phyloP scores from a whole-genome alignment of 2,888 invertebrate species.

The Lochmaea crataegi region DNA sequence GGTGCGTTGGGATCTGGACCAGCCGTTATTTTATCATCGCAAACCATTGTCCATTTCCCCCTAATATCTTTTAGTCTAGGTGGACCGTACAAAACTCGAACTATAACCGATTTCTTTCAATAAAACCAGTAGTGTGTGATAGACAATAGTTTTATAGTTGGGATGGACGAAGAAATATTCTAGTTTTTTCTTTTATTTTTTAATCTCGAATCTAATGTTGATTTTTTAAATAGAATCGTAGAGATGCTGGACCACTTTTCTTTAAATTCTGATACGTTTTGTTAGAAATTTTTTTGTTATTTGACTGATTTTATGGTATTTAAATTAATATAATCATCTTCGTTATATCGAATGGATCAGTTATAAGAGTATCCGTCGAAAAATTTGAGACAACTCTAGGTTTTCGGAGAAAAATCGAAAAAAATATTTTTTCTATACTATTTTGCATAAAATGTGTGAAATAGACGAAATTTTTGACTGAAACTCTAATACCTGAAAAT shows the following conservation, averaged over 20 bases:
- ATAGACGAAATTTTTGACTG: no score
- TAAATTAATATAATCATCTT: no score
- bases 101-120: conserved; percentile 49
- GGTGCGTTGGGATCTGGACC: conserved; percentile 43
- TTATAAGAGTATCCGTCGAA: no score
- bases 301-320: no score
- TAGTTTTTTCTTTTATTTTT: conserved; percentile 26
- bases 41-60: conserved; percentile 54
- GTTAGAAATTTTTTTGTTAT: no score
- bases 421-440: no score
- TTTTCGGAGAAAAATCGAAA: no score
- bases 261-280: not conserved
- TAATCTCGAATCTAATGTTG: not conserved
- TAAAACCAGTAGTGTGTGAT: conserved; percentile 44
- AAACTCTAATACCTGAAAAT: no score
- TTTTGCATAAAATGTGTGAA: no score
- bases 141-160: conserved; percentile 38
- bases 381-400: no score
- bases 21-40: conserved; percentile 43
- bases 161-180: conserved; percentile 27
- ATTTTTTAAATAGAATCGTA: not conserved
- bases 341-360: no score
- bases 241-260: not conserved
- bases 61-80: conserved; percentile 51
- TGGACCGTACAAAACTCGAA: conserved; percentile 47